A percentile compares a stretch with the other conserved stretches of the same genome.
Evolutionary conservation across 2,888 invertebrate species (phyloP).

Genomic region (Cephus spinipes): DNA sequence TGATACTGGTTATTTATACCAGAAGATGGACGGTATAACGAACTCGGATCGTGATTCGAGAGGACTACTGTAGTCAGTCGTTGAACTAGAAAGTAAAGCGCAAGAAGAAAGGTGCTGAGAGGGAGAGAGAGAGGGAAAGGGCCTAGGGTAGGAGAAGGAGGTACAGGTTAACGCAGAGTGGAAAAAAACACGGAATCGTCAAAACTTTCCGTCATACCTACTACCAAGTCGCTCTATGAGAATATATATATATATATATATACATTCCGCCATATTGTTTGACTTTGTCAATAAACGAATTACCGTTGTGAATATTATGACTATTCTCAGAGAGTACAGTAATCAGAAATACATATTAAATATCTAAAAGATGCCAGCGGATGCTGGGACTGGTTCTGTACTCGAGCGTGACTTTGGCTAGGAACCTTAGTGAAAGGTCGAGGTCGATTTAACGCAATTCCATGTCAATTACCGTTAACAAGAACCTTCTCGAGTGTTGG

Average conservation of each 20-base stretch:
- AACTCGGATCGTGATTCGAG: not conserved
- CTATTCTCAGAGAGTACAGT: not conserved
- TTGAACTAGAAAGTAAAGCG: conserved; percentile 29
- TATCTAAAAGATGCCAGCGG: not conserved
- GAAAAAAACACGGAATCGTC: not conserved
- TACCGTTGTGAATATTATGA: not conserved
- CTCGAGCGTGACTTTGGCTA: not conserved
- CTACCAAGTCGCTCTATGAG: not conserved
- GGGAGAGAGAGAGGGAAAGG: not conserved
- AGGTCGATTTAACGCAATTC: not conserved
- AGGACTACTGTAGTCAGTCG: conserved; percentile 11
- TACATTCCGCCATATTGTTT: not conserved
- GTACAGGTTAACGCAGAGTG: not conserved
- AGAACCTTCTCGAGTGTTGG: not conserved
- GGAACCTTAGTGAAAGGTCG: not conserved
- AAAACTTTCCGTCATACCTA: not conserved
- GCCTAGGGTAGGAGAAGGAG: not conserved
- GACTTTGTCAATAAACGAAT: not conserved
- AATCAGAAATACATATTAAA: not conserved
- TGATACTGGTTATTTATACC: not conserved
- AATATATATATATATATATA: not conserved
- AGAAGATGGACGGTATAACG: not conserved
- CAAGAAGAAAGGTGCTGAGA: not conserved
- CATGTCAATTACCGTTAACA: not conserved
- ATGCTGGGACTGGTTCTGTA: not conserved